Evolutionary conservation across 1,140 invertebrate species (phyloP).

Genomic region (Babylonia areolata): DNA sequence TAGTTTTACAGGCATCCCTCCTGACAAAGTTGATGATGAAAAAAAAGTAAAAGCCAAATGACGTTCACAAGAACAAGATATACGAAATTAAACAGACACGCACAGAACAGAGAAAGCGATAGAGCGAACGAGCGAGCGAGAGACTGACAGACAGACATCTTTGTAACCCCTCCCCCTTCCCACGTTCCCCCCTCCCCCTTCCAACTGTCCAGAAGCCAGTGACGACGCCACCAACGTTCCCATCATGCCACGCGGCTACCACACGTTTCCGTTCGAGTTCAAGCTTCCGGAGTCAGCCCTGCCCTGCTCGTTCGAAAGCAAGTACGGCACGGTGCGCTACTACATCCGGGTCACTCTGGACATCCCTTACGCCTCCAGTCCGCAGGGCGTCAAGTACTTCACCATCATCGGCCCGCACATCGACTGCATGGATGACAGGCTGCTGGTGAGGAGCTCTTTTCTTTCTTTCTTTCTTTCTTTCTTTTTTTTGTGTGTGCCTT

Average conservation of each 20-base stretch:
- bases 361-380: constrained; percentile 89
- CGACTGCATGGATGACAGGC: constrained; percentile 91
- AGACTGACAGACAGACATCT: too few relatives aligned
- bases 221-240: constrained; percentile 82
- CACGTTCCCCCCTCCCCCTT: not conserved
- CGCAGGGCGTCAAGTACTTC: constrained; percentile 91
- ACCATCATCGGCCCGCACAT: constrained; percentile 90
- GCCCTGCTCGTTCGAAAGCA: constrained; percentile 89
- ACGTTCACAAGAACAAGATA: too few relatives aligned
- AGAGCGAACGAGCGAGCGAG: too few relatives aligned
- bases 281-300: constrained; percentile 86
- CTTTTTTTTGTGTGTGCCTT: too few relatives aligned
- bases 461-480: too few relatives aligned
- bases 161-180: too few relatives aligned
- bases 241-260: constrained; percentile 85
- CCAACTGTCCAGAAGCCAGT: constrained; percentile 78
- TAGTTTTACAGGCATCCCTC: too few relatives aligned
- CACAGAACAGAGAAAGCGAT: too few relatives aligned
- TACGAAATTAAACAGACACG: too few relatives aligned
- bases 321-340: constrained; percentile 86
- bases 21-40: too few relatives aligned
- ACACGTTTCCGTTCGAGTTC: constrained; percentile 87
- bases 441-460: too few relatives aligned
- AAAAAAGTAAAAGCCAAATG: too few relatives aligned
- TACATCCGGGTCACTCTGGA: constrained; percentile 88